Evolutionary conservation across 2,797 vertebrate genomes (phyloP), one percentile per base, ranked within the genome.

Genomic region (Sciurus vulgaris): DNA sequence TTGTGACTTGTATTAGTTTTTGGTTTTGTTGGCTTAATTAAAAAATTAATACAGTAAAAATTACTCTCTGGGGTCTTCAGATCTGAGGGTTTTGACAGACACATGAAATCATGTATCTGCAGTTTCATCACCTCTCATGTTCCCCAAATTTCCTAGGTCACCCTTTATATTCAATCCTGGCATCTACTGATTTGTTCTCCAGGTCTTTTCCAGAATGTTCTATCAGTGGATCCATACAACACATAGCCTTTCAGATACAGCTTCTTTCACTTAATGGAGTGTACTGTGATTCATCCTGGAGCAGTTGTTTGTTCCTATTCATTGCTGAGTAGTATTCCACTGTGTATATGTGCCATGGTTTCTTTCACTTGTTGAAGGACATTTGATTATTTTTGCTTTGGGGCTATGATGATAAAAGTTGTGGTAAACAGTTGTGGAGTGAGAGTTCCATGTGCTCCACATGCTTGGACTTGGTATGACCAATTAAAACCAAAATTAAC

Each of bases 21-120:
- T 69, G 28, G 35, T 65, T 67, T 92, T 79, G 6, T 63, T 86
- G 41, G 28, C 67, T 94, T 44, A 20, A 63, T 79, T 49, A 49
- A 35, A 22, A 79, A 76, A 17, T 9, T 59, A 78, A 59, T 70
- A 26, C 26, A 59, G 8, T 59, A 30, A 35, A 41, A 30, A 84
- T 65, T 28, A 41, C 4, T 41, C 24, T 74, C 74, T 10, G 38
- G 33, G 56, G 33, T n/a, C 2, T 33, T 0, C 26, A 24, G 17
- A 49, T 83, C 20, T 78, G 28, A 77, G 73, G 47, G 28, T 51
- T 73, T 49, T 44, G 47, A 51, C 3, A 28, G n/a, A 93, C 30
- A 54, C 20, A 28, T 6, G 35, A n/a, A 41, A 9, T 72, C 33
- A 3, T 77, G 17, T 7, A 35, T 4, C 3, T 1, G 8, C 2